A percentile compares a stretch with the other conserved stretches of the same genome.
Evolutionary conservation across 2,113 vertebrate species (phyloP).

Genomic region (Malurus melanocephalus): DNA sequence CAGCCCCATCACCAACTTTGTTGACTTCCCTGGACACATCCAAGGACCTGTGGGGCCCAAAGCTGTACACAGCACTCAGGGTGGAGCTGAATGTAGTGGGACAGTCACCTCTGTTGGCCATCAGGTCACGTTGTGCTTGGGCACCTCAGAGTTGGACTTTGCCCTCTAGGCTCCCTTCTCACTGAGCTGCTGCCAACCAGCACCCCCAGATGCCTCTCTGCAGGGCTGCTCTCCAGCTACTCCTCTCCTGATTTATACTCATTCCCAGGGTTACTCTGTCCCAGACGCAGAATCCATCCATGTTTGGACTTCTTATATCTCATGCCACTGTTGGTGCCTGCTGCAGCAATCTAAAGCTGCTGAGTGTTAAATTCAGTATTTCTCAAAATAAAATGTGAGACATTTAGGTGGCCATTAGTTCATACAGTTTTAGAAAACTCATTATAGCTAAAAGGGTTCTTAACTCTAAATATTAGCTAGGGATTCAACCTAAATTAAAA

Average conservation of each 20-base stretch:
- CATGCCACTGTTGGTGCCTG: background rate
- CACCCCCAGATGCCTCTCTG: background rate
- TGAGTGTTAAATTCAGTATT: background rate
- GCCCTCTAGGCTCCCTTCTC: background rate
- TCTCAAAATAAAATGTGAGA: background rate
- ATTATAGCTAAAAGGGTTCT: background rate
- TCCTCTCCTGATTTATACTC: accelerated
- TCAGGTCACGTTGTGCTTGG: accelerated
- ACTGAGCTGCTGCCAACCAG: background rate
- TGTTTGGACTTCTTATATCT: background rate
- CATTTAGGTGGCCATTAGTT: background rate
- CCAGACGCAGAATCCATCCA: background rate
- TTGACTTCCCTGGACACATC: accelerated
- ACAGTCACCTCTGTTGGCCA: background rate
- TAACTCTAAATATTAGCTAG: background rate
- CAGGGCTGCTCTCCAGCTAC: background rate
- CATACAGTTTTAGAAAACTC: background rate
- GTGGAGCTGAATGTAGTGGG: accelerated
- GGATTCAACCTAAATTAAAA: background rate
- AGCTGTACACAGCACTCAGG: background rate
- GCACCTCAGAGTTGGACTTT: background rate
- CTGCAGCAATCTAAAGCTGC: background rate
- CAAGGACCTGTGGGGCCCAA: accelerated
- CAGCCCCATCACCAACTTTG: background rate
- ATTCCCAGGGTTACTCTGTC: accelerated